Conservation (phyloP, 2,888 invertebrate genomes). For the Aleiodes leptofemur region DNA sequence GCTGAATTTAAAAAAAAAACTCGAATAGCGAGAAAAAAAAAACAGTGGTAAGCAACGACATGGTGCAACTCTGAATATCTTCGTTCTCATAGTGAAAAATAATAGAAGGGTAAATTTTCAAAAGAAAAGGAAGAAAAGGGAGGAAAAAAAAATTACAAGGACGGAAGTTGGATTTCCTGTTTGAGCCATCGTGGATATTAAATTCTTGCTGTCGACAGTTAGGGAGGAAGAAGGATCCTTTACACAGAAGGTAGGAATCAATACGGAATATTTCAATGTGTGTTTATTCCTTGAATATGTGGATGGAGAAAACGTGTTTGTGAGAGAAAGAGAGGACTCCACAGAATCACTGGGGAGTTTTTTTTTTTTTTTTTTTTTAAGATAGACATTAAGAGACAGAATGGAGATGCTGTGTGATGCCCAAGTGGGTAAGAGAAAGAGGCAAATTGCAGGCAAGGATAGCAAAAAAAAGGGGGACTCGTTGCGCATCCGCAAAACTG, state of each 20-base stretch:
- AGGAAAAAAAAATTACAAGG: not conserved
- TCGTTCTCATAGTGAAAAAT: slow-evolving; percentile 29
- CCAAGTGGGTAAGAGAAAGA: not conserved
- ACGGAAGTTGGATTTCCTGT: slow-evolving; percentile 38
- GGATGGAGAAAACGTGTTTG: slow-evolving; percentile 21
- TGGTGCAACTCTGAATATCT: slow-evolving; percentile 14
- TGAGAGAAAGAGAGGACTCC: not conserved
- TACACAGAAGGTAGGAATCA: slow-evolving; percentile 39
- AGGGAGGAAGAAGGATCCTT: slow-evolving; percentile 18
- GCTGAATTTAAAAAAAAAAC: not conserved
- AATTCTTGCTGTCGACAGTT: slow-evolving; percentile 3
- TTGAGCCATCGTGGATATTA: slow-evolving; percentile 42
- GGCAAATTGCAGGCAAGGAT: not conserved
- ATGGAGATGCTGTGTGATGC: not conserved
- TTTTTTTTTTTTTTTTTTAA: not conserved
- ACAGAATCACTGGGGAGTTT: not conserved
- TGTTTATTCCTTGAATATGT: slow-evolving; percentile 16
- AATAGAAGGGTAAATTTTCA: slow-evolving; percentile 8
- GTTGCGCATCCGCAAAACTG: slow-evolving; percentile 36
- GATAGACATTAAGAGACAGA: not conserved
- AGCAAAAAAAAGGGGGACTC: not conserved
- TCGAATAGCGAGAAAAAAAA: not conserved
- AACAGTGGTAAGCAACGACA: slow-evolving; percentile 23
- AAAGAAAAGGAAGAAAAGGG: slow-evolving; percentile 8
- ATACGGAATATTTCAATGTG: slow-evolving; percentile 32